Evolutionary conservation across 2,797 vertebrate species (phyloP).

Genomic region (Lithobates sylvaticus): DNA sequence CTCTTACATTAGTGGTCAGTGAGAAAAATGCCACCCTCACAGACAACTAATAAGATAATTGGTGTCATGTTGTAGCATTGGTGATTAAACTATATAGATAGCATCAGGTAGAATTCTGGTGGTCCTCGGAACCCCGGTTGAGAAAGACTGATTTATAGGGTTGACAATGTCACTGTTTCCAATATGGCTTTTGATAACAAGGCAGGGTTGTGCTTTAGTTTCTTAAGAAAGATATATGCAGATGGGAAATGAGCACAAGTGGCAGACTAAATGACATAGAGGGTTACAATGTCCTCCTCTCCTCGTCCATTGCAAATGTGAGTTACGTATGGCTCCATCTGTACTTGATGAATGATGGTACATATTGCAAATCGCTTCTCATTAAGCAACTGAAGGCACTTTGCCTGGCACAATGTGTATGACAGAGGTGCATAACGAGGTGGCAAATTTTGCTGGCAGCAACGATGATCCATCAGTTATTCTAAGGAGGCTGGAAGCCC

Average conservation of each 20-base stretch:
- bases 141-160: too few species aligned
- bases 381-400: constrained; percentile 74
- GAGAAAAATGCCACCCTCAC: too few species aligned
- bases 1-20: too few species aligned
- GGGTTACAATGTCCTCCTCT: constrained; percentile 24
- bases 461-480: constrained; percentile 56
- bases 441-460: constrained; percentile 60
- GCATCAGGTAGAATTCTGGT: too few species aligned
- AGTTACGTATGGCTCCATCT: constrained; percentile 36
- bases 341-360: constrained; percentile 32
- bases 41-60: too few species aligned
- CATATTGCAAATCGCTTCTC: constrained; percentile 50
- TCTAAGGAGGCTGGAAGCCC: constrained; percentile 81
- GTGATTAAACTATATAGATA: too few species aligned
- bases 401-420: constrained; percentile 77
- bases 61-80: too few species aligned
- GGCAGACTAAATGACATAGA: constrained; percentile 22
- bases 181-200: too few species aligned
- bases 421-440: constrained; percentile 42
- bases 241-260: neutral
- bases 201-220: neutral
- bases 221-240: neutral
- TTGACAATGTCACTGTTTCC: too few species aligned
- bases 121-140: too few species aligned
- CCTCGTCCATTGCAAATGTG: neutral